Conservation (phyloP, 2,888 invertebrate species). For the Heliconius charithonia region DNA sequence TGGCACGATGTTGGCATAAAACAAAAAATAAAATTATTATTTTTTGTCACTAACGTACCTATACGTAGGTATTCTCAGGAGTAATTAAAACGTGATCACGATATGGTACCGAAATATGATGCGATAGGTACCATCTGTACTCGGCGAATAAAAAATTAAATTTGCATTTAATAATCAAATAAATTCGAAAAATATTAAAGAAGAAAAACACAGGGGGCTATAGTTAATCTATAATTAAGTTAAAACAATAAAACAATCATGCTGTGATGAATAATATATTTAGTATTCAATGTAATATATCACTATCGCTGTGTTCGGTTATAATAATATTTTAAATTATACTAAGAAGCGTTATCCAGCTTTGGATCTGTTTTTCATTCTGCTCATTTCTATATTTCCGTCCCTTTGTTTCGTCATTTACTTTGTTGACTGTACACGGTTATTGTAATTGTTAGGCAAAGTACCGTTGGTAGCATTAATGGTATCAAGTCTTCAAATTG, state of each 20-base stretch:
- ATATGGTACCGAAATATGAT: conserved; percentile 1
- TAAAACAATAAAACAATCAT: conserved; percentile 47
- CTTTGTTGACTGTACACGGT: conserved; percentile 37
- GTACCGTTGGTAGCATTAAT: background rate
- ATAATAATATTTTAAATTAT: conserved; percentile 47
- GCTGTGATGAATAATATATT: conserved; percentile 49
- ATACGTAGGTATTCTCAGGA: conserved; percentile 19
- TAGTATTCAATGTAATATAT: conserved; percentile 55
- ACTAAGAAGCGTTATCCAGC: conserved; percentile 40
- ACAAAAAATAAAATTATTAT: conserved; percentile 18
- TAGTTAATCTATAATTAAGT: too few relatives aligned
- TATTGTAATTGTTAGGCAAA: background rate
- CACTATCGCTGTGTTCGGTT: conserved; percentile 70
- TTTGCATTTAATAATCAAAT: too few relatives aligned
- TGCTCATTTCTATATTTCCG: conserved; percentile 76
- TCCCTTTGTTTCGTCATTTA: conserved; percentile 62
- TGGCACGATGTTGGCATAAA: conserved; percentile 15
- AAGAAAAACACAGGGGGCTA: background rate
- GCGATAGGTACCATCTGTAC: background rate
- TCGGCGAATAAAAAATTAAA: too few relatives aligned
- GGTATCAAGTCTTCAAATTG: background rate
- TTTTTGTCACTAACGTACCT: conserved; percentile 1
- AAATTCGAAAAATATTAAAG: too few relatives aligned
- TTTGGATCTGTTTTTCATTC: conserved; percentile 50
- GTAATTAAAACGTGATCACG: background rate